Conservation (phyloP, 2,888 invertebrate species). For the Drosophila tripunctata region DNA sequence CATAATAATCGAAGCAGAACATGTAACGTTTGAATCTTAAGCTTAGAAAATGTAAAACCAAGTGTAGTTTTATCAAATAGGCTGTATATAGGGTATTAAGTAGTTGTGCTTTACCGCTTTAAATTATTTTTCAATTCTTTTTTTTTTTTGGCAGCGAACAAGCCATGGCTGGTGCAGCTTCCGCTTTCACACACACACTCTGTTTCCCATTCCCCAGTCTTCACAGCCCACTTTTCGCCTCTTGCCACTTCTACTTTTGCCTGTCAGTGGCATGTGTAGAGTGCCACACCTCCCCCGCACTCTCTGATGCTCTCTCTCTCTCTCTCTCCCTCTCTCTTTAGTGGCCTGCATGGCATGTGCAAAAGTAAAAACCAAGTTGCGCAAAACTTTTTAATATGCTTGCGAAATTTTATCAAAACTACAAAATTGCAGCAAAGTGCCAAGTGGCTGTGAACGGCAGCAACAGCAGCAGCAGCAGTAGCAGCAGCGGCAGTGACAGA, state of each 20-base stretch:
- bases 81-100: background rate
- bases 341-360: conserved; percentile 12
- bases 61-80: background rate
- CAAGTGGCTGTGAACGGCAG: conserved; percentile 66
- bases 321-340: background rate
- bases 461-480: conserved; percentile 23
- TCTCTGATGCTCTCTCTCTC: background rate
- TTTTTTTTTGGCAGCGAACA: conserved; percentile 73
- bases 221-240: background rate
- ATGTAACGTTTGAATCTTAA: too few species aligned
- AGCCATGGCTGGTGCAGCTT: conserved; percentile 69
- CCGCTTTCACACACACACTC: conserved; percentile 34
- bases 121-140: conserved; percentile 5
- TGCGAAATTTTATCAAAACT: conserved; percentile 81
- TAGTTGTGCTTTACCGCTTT: background rate
- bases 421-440: conserved; percentile 81
- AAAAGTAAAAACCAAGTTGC: conserved; percentile 77
- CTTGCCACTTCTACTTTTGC: conserved; percentile 16
- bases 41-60: too few species aligned
- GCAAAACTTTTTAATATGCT: conserved; percentile 81
- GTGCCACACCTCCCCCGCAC: background rate
- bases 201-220: background rate
- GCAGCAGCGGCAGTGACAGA: conserved; percentile 20
- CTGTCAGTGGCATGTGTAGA: conserved; percentile 73
- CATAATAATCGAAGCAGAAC: too few species aligned